phyloP scores from a whole-genome alignment of 2,113 vertebrate species.

The Uropsilus gracilis region DNA sequence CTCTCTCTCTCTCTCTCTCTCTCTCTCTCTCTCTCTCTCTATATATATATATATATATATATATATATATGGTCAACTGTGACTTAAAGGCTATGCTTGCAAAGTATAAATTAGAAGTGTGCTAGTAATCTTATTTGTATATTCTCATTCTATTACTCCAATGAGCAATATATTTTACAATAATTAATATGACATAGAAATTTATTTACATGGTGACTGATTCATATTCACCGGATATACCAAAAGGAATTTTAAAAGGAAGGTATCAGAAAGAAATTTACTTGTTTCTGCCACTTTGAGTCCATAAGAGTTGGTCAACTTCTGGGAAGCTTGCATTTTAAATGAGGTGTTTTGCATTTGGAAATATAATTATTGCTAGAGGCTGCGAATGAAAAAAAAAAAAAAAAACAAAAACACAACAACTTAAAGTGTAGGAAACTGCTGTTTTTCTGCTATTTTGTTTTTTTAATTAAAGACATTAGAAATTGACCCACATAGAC shows the following conservation, averaged over 20 bases:
- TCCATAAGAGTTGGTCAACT: slow-evolving; percentile 79
- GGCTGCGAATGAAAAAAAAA: slow-evolving; percentile 69
- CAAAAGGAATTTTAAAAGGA: slow-evolving; percentile 50
- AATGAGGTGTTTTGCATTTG: slow-evolving; percentile 82
- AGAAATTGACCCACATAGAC: slow-evolving; percentile 80
- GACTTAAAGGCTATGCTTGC: slow-evolving; percentile 74
- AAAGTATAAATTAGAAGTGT: slow-evolving; percentile 81
- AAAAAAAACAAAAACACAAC: no score
- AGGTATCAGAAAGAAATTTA: slow-evolving; percentile 53
- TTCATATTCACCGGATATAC: neutral
- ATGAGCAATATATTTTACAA: slow-evolving; percentile 78
- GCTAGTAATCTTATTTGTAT: slow-evolving; percentile 80
- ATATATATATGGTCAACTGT: slow-evolving; percentile 78
- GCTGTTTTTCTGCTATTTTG: slow-evolving; percentile 80
- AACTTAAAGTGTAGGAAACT: slow-evolving; percentile 80
- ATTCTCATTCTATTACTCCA: slow-evolving; percentile 69
- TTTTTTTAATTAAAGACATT: slow-evolving; percentile 82
- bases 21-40: no score
- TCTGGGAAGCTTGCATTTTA: slow-evolving; percentile 82
- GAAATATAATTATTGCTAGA: slow-evolving; percentile 86
- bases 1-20: no score
- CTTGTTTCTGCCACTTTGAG: slow-evolving; percentile 73
- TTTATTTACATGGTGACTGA: slow-evolving; percentile 76
- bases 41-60: neutral
- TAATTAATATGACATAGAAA: slow-evolving; percentile 79